Evolutionary conservation across 2,888 invertebrate species (phyloP), one percentile per base, ranked within the genome.

Genomic region (Leptopterna dolabrata): DNA sequence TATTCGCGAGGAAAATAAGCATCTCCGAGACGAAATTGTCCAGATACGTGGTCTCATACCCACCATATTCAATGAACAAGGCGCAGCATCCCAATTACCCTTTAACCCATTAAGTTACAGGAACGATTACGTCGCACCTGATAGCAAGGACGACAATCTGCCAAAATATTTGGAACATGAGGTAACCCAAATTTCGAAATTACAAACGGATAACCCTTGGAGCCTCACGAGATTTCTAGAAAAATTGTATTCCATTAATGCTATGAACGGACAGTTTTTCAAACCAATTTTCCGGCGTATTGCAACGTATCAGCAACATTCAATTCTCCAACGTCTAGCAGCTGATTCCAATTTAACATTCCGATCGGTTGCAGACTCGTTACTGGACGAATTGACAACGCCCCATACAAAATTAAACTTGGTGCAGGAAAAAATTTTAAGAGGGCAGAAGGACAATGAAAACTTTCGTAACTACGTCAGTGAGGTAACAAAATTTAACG

Each of bases 151-250:
- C n/a, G n/a, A n/a, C n/a, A n/a, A n/a, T n/a, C n/a, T n/a, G n/a
- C n/a, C n/a, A n/a, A n/a, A n/a, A n/a, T 81, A 51, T 27, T 45
- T 81, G 43, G 43, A 43, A 43, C 6, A 43, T 43, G 43, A 43
- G 43, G 43, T 43, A 6, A 43, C 7, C 43, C 13, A 81, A 27
- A 45, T 81, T 16, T 47, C 81, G 7, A n/a, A 29, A 24, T 16
- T 47, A 47, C 19, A 29, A 14, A 81, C 81, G 13, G 81, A 81
- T 47, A 81, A 47, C n/a, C n/a, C n/a, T n/a, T n/a, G n/a, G n/a
- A n/a, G n/a, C n/a, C n/a, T n/a, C n/a, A n/a, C n/a, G n/a, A 81
- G 47, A 24, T 81, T 81, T 81, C 29, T 81, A 51, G 81, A 81
- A 16, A 81, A 81, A 51, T 16, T 81, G 7, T 27, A 47, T 27